Evolutionary conservation across 2,888 invertebrate genomes (phyloP), one percentile per base, ranked within the genome.

Genomic region (Drosophila meridionalis): DNA sequence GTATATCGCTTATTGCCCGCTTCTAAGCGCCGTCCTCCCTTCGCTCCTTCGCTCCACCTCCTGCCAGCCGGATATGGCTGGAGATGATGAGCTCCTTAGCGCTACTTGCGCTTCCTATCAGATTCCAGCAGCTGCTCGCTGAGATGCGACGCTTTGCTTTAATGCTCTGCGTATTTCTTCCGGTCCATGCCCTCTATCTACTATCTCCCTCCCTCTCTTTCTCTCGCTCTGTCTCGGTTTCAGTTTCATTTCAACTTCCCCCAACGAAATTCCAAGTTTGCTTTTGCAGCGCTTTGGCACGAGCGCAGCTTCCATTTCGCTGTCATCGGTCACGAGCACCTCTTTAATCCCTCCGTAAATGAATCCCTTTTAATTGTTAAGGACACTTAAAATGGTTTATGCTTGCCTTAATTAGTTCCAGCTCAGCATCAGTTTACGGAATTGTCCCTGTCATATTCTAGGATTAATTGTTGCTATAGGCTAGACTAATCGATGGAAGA

Each of bases 1-100:
- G 79, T 75, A 81, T 83, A 88, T 87, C 86, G 89, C 87, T 90
- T 87, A 90, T 81, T 90, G 73, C 74, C 81, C 84, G 57, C 76
- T 68, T 56, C 67, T 67, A 70, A 75, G 71, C 72, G 53, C 57
- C 28, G 43, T 38, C 47, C 12, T 11, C 6, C 14, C 83, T 87
- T 87, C 76, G 73, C 69, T 52, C 62, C 34, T 34, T 4, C 34
- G 34, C 34, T 34, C 0, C 0, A 11, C 40, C 40, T 64, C 43
- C 40, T 55, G 38, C 53, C 32, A 20, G 69, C 84, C 90, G 84
- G 84, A 85, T 90, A 90, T 90, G 83, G 60, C 83, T 85, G 67
- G 59, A 78, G 84, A 82, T 85, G 84, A 84, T 82, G 89, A 64
- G 66, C 72, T 79, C 62, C 61, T 80, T 66, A 72, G 79, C 69